A percentile compares a stretch with the other conserved stretches of the same genome.
Evolutionary conservation across 2,113 vertebrate genomes (phyloP).

Genomic region (Channa argus): DNA sequence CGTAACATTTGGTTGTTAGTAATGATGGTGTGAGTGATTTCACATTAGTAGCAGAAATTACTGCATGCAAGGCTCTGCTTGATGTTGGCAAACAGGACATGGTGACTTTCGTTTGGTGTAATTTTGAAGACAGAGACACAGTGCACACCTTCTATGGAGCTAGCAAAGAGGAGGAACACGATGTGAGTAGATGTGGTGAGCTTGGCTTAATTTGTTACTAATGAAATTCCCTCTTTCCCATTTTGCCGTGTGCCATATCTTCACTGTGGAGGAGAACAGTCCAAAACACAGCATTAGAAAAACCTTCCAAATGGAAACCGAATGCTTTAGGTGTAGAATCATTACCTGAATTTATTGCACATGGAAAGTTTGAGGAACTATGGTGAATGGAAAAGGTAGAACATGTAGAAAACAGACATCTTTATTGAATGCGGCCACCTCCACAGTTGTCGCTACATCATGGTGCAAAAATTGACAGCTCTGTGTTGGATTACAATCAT

Average conservation of each 20-base stretch:
- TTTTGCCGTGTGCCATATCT: neutral
- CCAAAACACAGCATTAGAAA: neutral
- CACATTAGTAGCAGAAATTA: neutral
- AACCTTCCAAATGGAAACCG: neutral
- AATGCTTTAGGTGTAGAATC: neutral
- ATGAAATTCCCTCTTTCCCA: neutral
- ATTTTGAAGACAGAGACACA: slow-evolving; percentile 6
- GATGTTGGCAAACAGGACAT: neutral
- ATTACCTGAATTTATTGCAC: neutral
- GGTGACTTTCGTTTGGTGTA: neutral
- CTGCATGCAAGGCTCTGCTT: neutral
- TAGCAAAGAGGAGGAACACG: neutral
- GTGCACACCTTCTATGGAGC: neutral
- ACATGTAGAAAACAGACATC: slow-evolving; percentile 8
- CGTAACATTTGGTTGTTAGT: no score
- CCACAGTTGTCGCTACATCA: slow-evolving; percentile 15
- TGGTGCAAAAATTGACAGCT: slow-evolving; percentile 32
- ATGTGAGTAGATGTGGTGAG: neutral
- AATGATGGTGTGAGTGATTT: neutral
- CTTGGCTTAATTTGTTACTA: neutral
- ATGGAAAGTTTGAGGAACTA: neutral
- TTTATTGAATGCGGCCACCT: slow-evolving; percentile 30
- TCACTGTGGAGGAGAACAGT: neutral
- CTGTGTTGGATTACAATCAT: slow-evolving; percentile 27
- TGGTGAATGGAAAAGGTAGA: no score